phyloP scores from a whole-genome alignment of 2,888 invertebrate genomes.

The Bruchidius siliquastri region DNA sequence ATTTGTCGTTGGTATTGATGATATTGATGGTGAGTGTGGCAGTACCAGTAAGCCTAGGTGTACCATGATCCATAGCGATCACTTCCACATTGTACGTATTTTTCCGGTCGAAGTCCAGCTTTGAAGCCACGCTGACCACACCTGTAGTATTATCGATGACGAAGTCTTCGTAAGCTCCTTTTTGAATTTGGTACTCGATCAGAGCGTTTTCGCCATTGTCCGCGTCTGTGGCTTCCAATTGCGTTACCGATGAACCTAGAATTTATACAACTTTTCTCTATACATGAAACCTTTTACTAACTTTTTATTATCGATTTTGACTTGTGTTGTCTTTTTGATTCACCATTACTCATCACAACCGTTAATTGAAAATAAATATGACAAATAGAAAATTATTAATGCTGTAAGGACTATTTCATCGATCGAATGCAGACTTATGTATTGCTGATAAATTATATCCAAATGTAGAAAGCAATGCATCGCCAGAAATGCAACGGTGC shows the following conservation, averaged over 20 bases:
- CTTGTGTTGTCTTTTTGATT: too few species aligned
- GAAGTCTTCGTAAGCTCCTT: conserved; percentile 83
- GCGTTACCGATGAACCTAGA: conserved; percentile 68
- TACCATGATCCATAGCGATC: conserved; percentile 75
- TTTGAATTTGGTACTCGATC: conserved; percentile 74
- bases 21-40: conserved; percentile 74
- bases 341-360: too few species aligned
- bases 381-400: too few species aligned
- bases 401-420: too few species aligned
- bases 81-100: conserved; percentile 77
- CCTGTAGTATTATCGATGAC: conserved; percentile 73
- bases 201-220: conserved; percentile 85
- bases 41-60: conserved; percentile 76
- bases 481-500: too few species aligned
- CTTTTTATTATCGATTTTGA: too few species aligned
- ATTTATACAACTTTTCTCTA: too few species aligned
- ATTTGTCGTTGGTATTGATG: conserved; percentile 82
- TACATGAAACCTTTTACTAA: too few species aligned
- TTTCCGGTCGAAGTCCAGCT: conserved; percentile 77
- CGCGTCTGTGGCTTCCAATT: conserved; percentile 73
- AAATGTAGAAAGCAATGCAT: too few species aligned
- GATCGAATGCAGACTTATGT: too few species aligned
- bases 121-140: conserved; percentile 67
- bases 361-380: too few species aligned
- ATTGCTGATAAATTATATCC: too few species aligned